These are phyloP conservation scores for Zaprionus inermis DNA, from an alignment of 1,140 invertebrate genomes.

Conservation along the genomic window DNA sequence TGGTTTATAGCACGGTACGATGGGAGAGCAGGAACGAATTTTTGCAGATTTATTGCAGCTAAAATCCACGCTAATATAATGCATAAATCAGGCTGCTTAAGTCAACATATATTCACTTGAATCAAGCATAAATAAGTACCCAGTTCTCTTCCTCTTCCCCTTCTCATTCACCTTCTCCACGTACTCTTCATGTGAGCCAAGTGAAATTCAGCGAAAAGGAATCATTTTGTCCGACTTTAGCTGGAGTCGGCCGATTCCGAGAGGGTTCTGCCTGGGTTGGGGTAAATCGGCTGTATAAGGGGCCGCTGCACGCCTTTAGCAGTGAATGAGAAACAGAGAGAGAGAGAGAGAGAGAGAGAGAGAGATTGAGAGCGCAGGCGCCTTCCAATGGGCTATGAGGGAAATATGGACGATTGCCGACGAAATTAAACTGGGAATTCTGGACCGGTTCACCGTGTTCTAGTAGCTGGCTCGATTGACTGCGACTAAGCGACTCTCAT, in stretches of 20 bases:
- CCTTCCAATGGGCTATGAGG: constrained; percentile 56
- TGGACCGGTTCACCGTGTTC: neutral
- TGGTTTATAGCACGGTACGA: constrained; percentile 60
- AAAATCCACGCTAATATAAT: constrained; percentile 78
- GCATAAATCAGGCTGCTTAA: constrained; percentile 76
- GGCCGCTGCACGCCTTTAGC: constrained; percentile 21
- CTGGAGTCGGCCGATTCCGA: constrained; percentile 12
- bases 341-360: neutral
- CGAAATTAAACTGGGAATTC: constrained; percentile 47
- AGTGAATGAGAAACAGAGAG: constrained; percentile 1
- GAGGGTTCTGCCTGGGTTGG: neutral
- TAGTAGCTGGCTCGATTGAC: constrained; percentile 34
- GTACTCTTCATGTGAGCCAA: constrained; percentile 47
- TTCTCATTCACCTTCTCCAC: neutral
- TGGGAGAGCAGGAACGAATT: constrained; percentile 36
- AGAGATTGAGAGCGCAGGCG: constrained; percentile 50
- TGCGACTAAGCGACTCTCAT: constrained; percentile 28
- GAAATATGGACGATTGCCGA: constrained; percentile 42
- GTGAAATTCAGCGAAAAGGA: constrained; percentile 76
- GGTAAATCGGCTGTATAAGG: constrained; percentile 36
- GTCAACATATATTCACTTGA: constrained; percentile 69
- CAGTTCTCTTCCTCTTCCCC: neutral
- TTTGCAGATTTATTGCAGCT: constrained; percentile 74
- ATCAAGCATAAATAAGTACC: constrained; percentile 57
- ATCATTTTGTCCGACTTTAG: constrained; percentile 58